Percentiles rank a stretch among this genome's conserved stretches.
Conservation (phyloP, 2,113 vertebrate genomes). For the Origma solitaria region DNA sequence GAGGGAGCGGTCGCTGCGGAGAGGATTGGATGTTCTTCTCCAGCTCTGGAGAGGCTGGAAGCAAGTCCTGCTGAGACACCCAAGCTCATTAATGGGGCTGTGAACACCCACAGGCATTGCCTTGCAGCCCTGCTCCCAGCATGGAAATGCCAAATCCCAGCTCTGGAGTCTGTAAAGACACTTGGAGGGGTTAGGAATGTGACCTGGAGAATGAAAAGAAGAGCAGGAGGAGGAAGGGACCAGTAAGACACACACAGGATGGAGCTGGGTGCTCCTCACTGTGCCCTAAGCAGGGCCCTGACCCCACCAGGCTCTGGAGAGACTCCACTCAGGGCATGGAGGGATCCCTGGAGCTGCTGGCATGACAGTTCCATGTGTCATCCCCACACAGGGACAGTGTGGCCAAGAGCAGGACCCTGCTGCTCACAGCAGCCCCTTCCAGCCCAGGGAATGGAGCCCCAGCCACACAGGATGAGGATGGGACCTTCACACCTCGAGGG, state of each 20-base stretch:
- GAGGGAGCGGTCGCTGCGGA: fast-evolving
- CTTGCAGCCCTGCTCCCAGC: not conserved
- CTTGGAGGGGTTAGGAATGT: not conserved
- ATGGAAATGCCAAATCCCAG: not conserved
- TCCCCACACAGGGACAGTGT: fast-evolving
- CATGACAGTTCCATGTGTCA: fast-evolving
- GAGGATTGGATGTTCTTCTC: not conserved
- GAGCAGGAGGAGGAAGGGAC: not conserved
- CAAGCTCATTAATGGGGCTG: fast-evolving
- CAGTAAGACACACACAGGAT: not conserved
- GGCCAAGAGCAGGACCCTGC: not conserved
- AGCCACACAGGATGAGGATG: not conserved
- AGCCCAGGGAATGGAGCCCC: not conserved
- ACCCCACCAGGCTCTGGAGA: not conserved
- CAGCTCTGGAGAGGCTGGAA: not conserved
- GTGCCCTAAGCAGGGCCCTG: not conserved
- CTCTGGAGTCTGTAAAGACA: not conserved
- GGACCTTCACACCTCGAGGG: fast-evolving
- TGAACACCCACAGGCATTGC: not conserved
- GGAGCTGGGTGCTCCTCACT: not conserved
- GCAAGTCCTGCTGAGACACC: not conserved
- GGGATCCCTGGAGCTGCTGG: not conserved
- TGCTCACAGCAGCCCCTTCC: not conserved
- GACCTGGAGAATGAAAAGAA: not conserved
- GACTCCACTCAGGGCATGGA: no score